These are phyloP conservation scores for Otocyon megalotis DNA, from an alignment of 2,113 vertebrate species.

Conservation along the genomic window DNA sequence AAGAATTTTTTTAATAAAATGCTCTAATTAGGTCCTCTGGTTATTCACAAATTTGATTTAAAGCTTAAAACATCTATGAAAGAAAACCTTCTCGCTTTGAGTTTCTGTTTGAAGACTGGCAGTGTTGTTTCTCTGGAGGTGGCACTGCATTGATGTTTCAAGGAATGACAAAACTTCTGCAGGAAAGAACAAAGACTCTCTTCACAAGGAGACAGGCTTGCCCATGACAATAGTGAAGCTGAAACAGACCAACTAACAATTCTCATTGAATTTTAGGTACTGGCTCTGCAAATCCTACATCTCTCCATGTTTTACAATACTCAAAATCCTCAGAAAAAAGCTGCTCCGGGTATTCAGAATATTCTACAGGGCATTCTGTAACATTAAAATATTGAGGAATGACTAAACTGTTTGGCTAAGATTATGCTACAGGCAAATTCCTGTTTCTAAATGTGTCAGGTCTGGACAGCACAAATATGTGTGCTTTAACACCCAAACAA, in stretches of 20 bases:
- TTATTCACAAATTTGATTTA: neutral
- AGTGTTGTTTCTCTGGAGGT: neutral
- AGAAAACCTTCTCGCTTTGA: neutral
- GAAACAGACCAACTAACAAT: neutral
- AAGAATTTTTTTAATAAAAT: neutral
- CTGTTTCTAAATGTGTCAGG: conserved; percentile 55
- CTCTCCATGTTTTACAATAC: neutral
- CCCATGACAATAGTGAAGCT: neutral
- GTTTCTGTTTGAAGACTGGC: neutral
- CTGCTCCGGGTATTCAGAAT: neutral
- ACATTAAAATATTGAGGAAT: conserved; percentile 37
- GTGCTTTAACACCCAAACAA: conserved; percentile 3
- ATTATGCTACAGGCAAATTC: conserved; percentile 51
- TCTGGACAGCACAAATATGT: conserved; percentile 57
- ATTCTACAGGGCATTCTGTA: neutral
- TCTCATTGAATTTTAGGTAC: neutral
- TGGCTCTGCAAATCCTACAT: neutral
- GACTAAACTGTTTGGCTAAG: conserved; percentile 6
- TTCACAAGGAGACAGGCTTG: neutral
- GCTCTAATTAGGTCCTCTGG: neutral
- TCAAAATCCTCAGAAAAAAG: conserved; percentile 1
- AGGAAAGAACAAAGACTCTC: neutral
- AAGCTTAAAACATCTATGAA: neutral
- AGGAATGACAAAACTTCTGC: neutral
- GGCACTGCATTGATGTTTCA: neutral